A percentile compares a stretch with the other conserved stretches of the same genome.
These are phyloP conservation scores for Rhyacophila brunnea DNA, from an alignment of 1,140 invertebrate genomes.

Conservation along the genomic window DNA sequence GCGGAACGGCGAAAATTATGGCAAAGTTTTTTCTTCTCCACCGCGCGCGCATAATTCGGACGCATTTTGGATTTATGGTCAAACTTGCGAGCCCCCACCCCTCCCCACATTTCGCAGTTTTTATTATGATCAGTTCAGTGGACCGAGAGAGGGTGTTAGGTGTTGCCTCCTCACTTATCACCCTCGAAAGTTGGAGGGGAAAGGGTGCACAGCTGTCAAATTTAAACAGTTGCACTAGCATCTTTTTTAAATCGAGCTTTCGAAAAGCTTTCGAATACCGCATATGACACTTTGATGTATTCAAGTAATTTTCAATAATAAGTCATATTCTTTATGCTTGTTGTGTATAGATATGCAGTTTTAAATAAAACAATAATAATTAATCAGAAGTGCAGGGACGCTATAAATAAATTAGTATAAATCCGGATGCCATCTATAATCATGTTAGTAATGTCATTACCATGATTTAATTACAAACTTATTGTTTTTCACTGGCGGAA, in stretches of 20 bases:
- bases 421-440: too few species aligned
- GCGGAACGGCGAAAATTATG: conserved; percentile 5
- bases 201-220: conserved; percentile 32
- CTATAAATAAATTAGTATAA: too few species aligned
- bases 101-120: conserved; percentile 42
- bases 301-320: too few species aligned
- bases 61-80: conserved; percentile 53
- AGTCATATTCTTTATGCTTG: too few species aligned
- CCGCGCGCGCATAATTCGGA: conserved; percentile 28
- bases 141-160: conserved; percentile 50
- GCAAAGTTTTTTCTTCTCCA: conserved; percentile 11
- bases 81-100: conserved; percentile 44
- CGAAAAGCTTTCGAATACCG: not conserved
- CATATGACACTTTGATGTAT: too few species aligned
- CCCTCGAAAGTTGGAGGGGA: conserved; percentile 16
- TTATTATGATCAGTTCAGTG: conserved; percentile 59
- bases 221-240: conserved; percentile 11
- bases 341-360: too few species aligned
- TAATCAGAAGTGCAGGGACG: too few species aligned
- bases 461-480: too few species aligned
- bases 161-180: conserved; percentile 8
- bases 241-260: not conserved
- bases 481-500: too few species aligned
- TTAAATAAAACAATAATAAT: too few species aligned
- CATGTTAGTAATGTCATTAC: too few species aligned